Base-by-base conservation (phyloP, 2,113 vertebrate genomes). In the Oreochromis niloticus region DNA sequence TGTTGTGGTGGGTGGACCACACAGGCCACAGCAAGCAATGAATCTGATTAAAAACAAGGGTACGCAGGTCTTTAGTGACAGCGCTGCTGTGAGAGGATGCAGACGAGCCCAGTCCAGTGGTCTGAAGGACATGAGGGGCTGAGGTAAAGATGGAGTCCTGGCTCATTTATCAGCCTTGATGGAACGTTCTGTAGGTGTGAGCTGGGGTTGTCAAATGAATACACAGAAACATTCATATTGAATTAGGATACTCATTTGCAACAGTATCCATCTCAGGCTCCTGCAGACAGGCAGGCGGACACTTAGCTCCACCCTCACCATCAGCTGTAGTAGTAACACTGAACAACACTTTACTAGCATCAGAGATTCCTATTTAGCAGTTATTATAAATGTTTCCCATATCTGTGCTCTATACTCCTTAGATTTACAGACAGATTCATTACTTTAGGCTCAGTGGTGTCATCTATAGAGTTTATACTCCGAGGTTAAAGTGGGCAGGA, bases 271-370 rank as follows among this genome's bases (percentile, higher is more conserved):
- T 61, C 30, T 9, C 8, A 8, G 39, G 9, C 43, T 46, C 12
- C 43, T 13, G 12, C 43, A 34, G 30, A 2, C 57, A 61, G 57
- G 14, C 27, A 30, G 56, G 7, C 7, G 14, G 27, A 6, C 27
- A 1, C 14, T 1, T 30, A 19, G 59, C 32, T 7, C 59, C 59
- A 34, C 59, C 32, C 0, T 63, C 54, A 6, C 10, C n/a, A 55
- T 11, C 6, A 63, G 59, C 59, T 36, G 32, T 1, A 63, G 54
- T 6, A 24, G 16, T 4, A 36, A 63, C 59, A 63, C 32, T 3
- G 2, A 36, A 36, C 5, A 61, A 4, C 0, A 9, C 27, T 61
- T 34, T 1, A 34, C 30, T 6, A 16, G 1, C 57, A 61, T 19
- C 57, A 61, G 39, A 43, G 16, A 36, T 36, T 63, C 36, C 59